phyloP scores from a whole-genome alignment of 2,797 vertebrate species.

The Chromobotia macracanthus region DNA sequence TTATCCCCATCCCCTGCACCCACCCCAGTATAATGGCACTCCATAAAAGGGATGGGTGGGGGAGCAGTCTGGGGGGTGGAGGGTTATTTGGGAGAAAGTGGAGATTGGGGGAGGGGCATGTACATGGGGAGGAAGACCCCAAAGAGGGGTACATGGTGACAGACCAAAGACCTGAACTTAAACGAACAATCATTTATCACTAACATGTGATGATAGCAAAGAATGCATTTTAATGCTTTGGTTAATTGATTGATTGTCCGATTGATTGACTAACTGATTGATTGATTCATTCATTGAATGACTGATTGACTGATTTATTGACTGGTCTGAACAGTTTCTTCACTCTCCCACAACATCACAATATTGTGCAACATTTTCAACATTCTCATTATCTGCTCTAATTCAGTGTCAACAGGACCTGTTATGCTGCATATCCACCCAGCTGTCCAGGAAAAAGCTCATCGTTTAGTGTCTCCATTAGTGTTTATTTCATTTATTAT shows the following conservation, averaged over 20 bases:
- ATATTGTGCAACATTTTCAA: too few relatives aligned
- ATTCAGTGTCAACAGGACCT: too few relatives aligned
- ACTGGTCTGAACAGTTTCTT: not conserved
- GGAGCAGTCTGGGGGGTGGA: constrained; percentile 37
- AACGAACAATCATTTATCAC: constrained; percentile 41
- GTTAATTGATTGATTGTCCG: constrained; percentile 14
- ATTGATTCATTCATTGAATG: not conserved
- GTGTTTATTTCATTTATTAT: not conserved
- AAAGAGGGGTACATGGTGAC: constrained; percentile 45
- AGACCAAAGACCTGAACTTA: constrained; percentile 47
- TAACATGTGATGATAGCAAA: constrained; percentile 33
- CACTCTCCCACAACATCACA: too few relatives aligned
- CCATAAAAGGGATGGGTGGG: constrained; percentile 43
- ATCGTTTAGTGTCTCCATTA: too few relatives aligned
- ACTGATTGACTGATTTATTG: constrained; percentile 18
- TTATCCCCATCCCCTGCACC: constrained; percentile 57
- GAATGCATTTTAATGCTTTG: constrained; percentile 19
- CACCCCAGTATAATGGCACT: constrained; percentile 58
- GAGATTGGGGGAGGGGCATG: constrained; percentile 48
- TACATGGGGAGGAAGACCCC: constrained; percentile 30
- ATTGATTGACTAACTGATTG: not conserved
- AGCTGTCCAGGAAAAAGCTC: not conserved
- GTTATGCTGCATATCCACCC: not conserved
- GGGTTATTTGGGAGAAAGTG: constrained; percentile 60
- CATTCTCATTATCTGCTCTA: too few relatives aligned